phyloP scores from a whole-genome alignment of 2,113 vertebrate genomes.

The Grallaria varia region DNA sequence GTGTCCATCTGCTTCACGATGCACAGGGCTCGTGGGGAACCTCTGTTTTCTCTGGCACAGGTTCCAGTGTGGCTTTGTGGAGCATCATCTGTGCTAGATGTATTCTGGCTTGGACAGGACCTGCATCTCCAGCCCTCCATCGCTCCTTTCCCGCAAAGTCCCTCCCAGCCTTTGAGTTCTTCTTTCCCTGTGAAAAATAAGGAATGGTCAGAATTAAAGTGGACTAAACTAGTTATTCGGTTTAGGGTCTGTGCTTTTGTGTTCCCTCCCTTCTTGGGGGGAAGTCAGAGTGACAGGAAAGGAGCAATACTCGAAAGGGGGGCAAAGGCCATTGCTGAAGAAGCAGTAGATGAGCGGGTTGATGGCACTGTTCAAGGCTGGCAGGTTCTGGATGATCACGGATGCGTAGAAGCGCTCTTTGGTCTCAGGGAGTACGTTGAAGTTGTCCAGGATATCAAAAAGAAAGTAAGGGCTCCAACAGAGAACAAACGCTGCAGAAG shows the following conservation, averaged over 20 bases:
- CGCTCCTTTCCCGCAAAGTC: constrained; percentile 39
- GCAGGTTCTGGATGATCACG: constrained; percentile 80
- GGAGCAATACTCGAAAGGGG: constrained; percentile 51
- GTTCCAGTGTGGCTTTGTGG: background rate
- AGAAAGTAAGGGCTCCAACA: constrained; percentile 84
- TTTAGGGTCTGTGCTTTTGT: background rate
- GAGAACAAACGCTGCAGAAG: constrained; percentile 49
- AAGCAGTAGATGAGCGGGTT: constrained; percentile 79
- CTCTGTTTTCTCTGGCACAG: background rate
- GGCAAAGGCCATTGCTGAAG: constrained; percentile 69
- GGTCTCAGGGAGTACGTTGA: constrained; percentile 77
- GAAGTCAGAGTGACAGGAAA: background rate
- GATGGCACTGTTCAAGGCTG: constrained; percentile 77
- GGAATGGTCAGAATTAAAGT: background rate
- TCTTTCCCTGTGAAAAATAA: constrained; percentile 63
- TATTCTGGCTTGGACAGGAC: constrained; percentile 70
- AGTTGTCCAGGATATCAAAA: constrained; percentile 83
- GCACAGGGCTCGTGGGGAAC: background rate
- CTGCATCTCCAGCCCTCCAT: constrained; percentile 69
- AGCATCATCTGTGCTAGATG: background rate
- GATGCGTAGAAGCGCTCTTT: constrained; percentile 75
- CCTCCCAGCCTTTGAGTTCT: constrained; percentile 48
- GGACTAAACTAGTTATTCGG: background rate
- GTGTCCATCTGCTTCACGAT: fast-evolving
- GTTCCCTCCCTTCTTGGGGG: background rate